These are phyloP conservation scores for Enteromius argenteus DNA, from an alignment of 2,797 vertebrate species.

Conservation along the genomic window DNA sequence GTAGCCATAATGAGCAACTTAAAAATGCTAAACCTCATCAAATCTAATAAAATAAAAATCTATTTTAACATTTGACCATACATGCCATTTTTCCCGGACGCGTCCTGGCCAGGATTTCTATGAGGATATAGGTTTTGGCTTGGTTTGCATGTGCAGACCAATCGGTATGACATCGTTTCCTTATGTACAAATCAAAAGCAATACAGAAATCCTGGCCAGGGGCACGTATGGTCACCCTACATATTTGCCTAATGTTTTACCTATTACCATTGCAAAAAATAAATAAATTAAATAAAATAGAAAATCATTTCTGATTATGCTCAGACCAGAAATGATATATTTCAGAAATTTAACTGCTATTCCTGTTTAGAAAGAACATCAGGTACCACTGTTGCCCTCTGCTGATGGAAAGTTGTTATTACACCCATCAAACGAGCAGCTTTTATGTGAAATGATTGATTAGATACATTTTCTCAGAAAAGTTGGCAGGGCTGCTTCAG, in stretches of 20 bases:
- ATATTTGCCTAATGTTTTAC: background rate
- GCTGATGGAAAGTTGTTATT: conserved; percentile 63
- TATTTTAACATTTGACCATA: background rate
- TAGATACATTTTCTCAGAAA: conserved; percentile 69
- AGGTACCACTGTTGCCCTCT: conserved; percentile 64
- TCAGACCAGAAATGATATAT: background rate
- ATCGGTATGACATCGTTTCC: too few relatives aligned
- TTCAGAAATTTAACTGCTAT: background rate
- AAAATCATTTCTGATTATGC: background rate
- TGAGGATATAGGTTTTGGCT: too few relatives aligned
- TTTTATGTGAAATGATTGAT: conserved; percentile 73
- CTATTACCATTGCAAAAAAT: background rate
- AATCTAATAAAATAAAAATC: background rate
- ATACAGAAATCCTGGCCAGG: too few relatives aligned
- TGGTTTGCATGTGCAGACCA: too few relatives aligned
- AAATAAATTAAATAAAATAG: too few relatives aligned
- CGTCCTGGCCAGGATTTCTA: too few relatives aligned
- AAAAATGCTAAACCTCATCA: background rate
- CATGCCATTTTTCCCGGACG: too few relatives aligned
- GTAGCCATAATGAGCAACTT: background rate
- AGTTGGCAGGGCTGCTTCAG: conserved; percentile 65
- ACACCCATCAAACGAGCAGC: conserved; percentile 55
- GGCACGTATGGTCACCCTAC: too few relatives aligned
- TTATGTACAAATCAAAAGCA: too few relatives aligned
- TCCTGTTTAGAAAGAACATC: background rate